Conservation (phyloP, 2,888 invertebrate species). For the Anorthoa munda region DNA sequence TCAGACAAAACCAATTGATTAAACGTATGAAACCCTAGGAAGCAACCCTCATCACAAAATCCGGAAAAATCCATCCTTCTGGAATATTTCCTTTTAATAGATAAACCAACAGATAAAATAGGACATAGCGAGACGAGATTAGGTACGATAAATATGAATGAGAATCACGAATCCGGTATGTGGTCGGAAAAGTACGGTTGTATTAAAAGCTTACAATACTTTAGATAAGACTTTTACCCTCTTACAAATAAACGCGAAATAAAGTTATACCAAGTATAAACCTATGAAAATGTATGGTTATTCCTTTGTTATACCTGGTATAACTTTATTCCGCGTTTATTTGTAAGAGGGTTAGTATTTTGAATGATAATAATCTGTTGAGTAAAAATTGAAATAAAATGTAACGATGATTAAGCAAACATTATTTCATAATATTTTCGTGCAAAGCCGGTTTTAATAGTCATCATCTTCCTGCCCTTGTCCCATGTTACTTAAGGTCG, state of each 20-base stretch:
- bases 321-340: too few relatives aligned
- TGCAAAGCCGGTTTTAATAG: background rate
- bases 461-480: too few relatives aligned
- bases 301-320: too few relatives aligned
- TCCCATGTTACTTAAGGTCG: too few relatives aligned
- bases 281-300: too few relatives aligned
- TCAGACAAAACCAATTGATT: slow-evolving; percentile 18
- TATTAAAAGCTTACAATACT: slow-evolving; percentile 39
- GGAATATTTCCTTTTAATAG: slow-evolving; percentile 42
- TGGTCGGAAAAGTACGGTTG: slow-evolving; percentile 52
- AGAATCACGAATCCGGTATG: slow-evolving; percentile 60
- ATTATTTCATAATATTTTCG: background rate
- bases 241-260: too few relatives aligned
- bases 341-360: too few relatives aligned
- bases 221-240: too few relatives aligned
- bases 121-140: slow-evolving; percentile 31
- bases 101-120: slow-evolving; percentile 40
- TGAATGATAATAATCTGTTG: slow-evolving; percentile 4
- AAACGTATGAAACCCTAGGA: slow-evolving; percentile 32
- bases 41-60: background rate
- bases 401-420: background rate
- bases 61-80: slow-evolving; percentile 23
- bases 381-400: slow-evolving; percentile 14
- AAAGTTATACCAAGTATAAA: too few relatives aligned
- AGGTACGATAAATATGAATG: slow-evolving; percentile 36